Evolutionary conservation across 2,888 invertebrate species (phyloP).

Genomic region (Acanthosepion lycidas): DNA sequence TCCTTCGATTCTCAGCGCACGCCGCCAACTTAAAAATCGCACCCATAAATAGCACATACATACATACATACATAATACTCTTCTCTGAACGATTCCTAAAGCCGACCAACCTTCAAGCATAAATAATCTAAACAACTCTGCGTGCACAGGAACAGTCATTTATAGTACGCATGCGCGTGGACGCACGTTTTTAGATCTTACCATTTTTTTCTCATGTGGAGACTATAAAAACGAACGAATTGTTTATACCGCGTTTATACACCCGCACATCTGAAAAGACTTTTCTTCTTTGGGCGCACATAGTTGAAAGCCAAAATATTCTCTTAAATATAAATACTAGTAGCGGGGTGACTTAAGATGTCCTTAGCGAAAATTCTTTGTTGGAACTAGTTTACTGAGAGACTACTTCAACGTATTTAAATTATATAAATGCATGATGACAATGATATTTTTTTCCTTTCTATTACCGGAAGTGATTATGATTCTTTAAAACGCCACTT

Average conservation of each 20-base stretch:
- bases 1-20: too few species aligned
- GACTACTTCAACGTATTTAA: too few species aligned
- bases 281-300: neutral
- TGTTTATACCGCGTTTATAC: neutral
- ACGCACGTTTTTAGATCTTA: neutral
- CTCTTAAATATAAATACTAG: conserved; percentile 17
- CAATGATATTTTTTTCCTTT: too few species aligned
- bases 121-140: neutral
- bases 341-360: neutral
- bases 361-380: neutral
- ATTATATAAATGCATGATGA: too few species aligned
- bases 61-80: neutral
- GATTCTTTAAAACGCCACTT: too few species aligned
- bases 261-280: conserved; percentile 33
- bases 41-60: neutral
- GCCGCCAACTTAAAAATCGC: neutral
- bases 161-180: neutral
- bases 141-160: neutral
- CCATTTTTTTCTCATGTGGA: neutral
- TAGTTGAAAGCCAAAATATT: neutral
- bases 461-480: too few species aligned
- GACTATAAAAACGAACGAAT: conserved; percentile 2
- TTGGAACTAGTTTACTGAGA: neutral
- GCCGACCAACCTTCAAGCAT: neutral
- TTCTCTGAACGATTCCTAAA: neutral